Percentiles rank a stretch among this genome's conserved stretches.
Conservation (phyloP, 2,113 vertebrate species). For the Petrocephalus microphthalmus region DNA sequence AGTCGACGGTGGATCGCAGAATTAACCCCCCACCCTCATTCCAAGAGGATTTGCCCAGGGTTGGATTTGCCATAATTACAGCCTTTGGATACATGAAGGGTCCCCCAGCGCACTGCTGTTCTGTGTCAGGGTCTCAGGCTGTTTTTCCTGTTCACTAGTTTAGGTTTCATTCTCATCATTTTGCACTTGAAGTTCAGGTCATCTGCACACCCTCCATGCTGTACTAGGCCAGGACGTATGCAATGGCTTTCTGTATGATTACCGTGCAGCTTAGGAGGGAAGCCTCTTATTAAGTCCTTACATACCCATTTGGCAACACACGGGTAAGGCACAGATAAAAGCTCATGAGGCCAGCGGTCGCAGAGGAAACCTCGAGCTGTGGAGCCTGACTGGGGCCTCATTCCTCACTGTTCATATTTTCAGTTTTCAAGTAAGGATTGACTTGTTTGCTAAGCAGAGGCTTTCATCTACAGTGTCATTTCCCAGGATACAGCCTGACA, state of each 20-base stretch:
- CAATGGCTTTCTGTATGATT: conserved; percentile 55
- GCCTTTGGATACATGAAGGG: conserved; percentile 31
- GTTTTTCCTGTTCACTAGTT: too few relatives aligned
- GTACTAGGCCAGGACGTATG: conserved; percentile 39
- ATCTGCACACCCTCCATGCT: neutral
- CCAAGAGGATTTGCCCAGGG: conserved; percentile 46
- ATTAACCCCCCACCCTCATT: conserved; percentile 37
- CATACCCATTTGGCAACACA: conserved; percentile 45
- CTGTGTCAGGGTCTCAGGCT: neutral
- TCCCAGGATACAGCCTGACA: neutral
- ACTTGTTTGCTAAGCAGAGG: neutral
- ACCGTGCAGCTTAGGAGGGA: conserved; percentile 47
- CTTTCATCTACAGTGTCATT: neutral
- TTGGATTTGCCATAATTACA: conserved; percentile 42
- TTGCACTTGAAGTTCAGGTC: neutral
- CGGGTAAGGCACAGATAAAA: conserved; percentile 47
- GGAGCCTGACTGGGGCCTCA: neutral
- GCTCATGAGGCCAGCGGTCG: conserved; percentile 26
- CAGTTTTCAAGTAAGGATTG: neutral
- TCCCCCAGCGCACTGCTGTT: neutral
- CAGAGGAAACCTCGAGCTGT: neutral
- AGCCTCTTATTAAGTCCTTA: conserved; percentile 52
- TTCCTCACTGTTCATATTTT: neutral
- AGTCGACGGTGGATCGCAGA: neutral
- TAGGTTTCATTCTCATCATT: neutral